Percentiles rank a stretch among this genome's conserved stretches.
phyloP scores from a whole-genome alignment of 2,113 vertebrate genomes.

The Scopus umbretta region DNA sequence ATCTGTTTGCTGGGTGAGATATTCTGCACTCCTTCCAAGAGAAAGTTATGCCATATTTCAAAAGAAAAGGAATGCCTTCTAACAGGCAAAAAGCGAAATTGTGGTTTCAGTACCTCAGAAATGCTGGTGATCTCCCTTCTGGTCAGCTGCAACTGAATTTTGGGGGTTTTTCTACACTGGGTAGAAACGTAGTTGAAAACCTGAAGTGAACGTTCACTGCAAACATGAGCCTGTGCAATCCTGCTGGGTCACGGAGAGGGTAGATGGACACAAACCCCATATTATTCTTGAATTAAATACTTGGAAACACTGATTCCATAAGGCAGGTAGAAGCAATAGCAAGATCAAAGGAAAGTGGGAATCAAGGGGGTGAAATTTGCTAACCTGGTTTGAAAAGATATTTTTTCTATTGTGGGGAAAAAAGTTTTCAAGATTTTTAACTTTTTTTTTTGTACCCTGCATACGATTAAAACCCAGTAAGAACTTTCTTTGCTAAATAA shows the following conservation, averaged over 20 bases:
- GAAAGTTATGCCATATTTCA: not conserved
- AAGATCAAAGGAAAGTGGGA: not conserved
- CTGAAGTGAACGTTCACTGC: not conserved
- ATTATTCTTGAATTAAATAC: not conserved
- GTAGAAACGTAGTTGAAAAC: not conserved
- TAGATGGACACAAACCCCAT: accelerated
- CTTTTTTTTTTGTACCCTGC: not conserved
- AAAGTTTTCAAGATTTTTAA: not conserved
- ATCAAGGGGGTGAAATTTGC: not conserved
- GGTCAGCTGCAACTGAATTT: not conserved
- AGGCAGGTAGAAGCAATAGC: not conserved
- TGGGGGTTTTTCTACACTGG: not conserved
- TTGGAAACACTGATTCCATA: not conserved
- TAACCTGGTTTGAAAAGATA: not conserved
- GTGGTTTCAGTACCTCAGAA: not conserved
- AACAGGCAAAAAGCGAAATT: not conserved
- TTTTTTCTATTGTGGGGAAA: not conserved
- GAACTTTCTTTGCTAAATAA: not conserved
- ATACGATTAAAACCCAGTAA: not conserved
- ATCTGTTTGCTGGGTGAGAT: not conserved
- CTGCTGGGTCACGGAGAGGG: accelerated
- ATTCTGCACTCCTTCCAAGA: not conserved
- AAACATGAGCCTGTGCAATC: not conserved
- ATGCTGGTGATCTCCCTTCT: not conserved
- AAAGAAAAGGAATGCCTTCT: not conserved